Evolutionary conservation across 2,888 invertebrate species (phyloP).

Genomic region (Callinectes sapidus): DNA sequence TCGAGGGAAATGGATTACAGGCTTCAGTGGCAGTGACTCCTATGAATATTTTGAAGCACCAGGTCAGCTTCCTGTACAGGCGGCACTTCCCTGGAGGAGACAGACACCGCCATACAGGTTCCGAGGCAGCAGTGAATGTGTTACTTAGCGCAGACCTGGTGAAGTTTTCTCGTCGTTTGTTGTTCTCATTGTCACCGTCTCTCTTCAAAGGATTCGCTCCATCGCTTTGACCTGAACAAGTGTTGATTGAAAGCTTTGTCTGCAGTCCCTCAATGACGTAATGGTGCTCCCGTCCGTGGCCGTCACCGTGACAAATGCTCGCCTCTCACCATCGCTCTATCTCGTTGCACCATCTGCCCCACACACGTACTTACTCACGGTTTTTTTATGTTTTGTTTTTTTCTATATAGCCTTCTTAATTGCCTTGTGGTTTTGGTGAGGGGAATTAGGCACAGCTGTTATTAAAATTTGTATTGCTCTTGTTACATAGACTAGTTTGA

Average conservation of each 20-base stretch:
- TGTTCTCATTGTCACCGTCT: not conserved
- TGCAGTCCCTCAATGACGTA: not conserved
- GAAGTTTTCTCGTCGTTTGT: not conserved
- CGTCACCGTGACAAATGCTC: not conserved
- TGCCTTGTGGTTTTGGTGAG: too few relatives aligned
- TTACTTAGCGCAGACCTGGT: not conserved
- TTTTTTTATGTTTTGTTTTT: too few relatives aligned
- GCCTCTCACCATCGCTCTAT: not conserved
- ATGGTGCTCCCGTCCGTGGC: not conserved
- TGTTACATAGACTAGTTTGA: too few relatives aligned
- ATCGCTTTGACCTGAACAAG: not conserved
- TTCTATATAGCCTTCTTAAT: too few relatives aligned
- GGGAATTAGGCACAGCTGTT: too few relatives aligned
- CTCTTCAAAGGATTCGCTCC: not conserved
- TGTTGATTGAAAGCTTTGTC: not conserved
- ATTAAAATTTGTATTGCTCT: too few relatives aligned
- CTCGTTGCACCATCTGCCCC: not conserved
- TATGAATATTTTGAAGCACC: not conserved
- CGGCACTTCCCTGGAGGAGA: not conserved
- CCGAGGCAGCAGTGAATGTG: not conserved
- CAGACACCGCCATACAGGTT: not conserved
- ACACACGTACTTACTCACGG: too few relatives aligned
- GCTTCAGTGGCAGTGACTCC: not conserved
- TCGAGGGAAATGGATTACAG: not conserved
- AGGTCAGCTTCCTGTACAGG: not conserved